Evolutionary conservation across 2,888 invertebrate genomes (phyloP).

Genomic region (Andrena dorsata): DNA sequence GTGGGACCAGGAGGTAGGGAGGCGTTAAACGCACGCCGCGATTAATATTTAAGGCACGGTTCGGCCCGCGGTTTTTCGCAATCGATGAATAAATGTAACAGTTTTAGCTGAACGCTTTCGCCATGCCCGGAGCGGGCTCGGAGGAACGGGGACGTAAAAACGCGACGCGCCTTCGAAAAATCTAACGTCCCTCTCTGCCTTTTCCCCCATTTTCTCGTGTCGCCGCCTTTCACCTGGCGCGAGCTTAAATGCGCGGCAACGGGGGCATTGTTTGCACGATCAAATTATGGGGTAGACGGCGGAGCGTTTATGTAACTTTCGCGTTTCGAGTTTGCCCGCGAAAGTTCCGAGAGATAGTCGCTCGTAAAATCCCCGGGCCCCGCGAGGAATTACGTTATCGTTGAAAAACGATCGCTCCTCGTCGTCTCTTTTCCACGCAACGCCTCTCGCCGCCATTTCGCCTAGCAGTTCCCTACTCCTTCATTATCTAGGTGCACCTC

Average conservation of each 20-base stretch:
- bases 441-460: too few species aligned
- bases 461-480: too few species aligned
- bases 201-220: slow-evolving; percentile 22
- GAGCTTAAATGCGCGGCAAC: slow-evolving; percentile 31
- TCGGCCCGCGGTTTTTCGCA: slow-evolving; percentile 19
- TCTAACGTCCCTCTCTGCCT: background rate
- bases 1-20: background rate
- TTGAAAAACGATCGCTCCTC: slow-evolving; percentile 28
- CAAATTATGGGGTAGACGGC: slow-evolving; percentile 64
- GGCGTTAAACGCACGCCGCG: slow-evolving; percentile 12
- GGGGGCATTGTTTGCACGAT: slow-evolving; percentile 55
- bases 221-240: slow-evolving; percentile 48
- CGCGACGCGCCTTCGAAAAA: slow-evolving; percentile 6
- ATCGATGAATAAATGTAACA: slow-evolving; percentile 37
- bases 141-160: background rate
- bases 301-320: slow-evolving; percentile 60
- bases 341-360: slow-evolving; percentile 24
- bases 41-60: slow-evolving; percentile 22
- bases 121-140: background rate
- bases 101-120: slow-evolving; percentile 28
- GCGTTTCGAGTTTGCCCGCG: slow-evolving; percentile 29
- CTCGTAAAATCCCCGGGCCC: slow-evolving; percentile 47
- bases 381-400: slow-evolving; percentile 40
- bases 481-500: too few species aligned
- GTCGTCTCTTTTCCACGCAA: too few species aligned